Evolutionary conservation across 2,888 invertebrate species (phyloP), one percentile per base, ranked within the genome.

Genomic region (Liposcelis brunnea): DNA sequence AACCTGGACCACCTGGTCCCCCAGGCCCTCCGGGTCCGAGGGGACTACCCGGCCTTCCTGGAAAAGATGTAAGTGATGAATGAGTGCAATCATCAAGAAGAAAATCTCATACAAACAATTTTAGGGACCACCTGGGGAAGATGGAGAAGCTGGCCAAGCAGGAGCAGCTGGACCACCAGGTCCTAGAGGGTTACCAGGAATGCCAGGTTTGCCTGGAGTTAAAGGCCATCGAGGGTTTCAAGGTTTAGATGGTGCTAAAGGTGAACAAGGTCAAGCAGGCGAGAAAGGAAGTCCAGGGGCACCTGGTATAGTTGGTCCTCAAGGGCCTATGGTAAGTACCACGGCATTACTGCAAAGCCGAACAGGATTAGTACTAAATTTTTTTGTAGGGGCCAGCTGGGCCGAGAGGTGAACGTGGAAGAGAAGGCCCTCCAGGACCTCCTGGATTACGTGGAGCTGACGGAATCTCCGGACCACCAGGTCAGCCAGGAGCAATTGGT

Each of bases 161-260:
- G 87, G 87, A 16, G 64, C 75, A 4, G 60, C 69, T 3, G 86
- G 86, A 0, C 75, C 78, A 15, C 65, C 77, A 1, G 87, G 87
- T 1, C 69, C 79, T 0, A 68, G 85, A 52, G 89, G 89, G 1
- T 60, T 75, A 7, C 69, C 75, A 2, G 77, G 87, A 33, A 67
- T 81, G 61, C 82, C 85, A 0, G 86, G 86, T 1, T 64, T 85
- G 4, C 82, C 84, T 2, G 89, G 89, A 2, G 60, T 75, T 0
- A 87, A 87, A 62, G 87, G 87, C 0, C 86, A 87, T 59, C 70
- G 82, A 43, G 87, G 87, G 2, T 82, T 77, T 54, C 75, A 74
- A 12, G 87, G 87, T 15, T 63, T 78, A 47, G 82, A 86, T 56
- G 87, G 87, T 0, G 65, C 74, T 2, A 87, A 86, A 61, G 87